These are phyloP conservation scores for Zelostemma sp. DNA, from an alignment of 1,140 invertebrate genomes.

Conservation along the genomic window DNA sequence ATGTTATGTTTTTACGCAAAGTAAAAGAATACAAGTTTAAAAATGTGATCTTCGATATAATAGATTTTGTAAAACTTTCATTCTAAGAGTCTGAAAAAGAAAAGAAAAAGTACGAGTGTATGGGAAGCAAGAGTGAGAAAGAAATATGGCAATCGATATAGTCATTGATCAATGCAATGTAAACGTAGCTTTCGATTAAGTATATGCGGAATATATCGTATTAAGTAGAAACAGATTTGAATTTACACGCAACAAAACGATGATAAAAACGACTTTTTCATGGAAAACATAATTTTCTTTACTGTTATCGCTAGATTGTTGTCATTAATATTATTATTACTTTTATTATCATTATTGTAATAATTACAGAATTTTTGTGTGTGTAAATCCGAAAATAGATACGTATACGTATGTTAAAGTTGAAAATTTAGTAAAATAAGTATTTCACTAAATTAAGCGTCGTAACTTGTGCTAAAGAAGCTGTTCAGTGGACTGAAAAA, in stretches of 20 bases:
- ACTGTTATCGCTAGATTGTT: too few species aligned
- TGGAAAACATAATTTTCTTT: background rate
- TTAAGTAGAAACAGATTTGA: background rate
- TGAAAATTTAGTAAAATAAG: slow-evolving; percentile 17
- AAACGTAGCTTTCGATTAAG: slow-evolving; percentile 44
- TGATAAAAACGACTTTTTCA: background rate
- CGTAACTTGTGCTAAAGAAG: background rate
- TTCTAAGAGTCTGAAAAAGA: background rate
- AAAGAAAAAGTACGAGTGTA: slow-evolving; percentile 14
- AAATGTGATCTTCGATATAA: background rate
- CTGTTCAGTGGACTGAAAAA: slow-evolving; percentile 35
- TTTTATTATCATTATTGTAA: too few species aligned
- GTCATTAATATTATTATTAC: too few species aligned
- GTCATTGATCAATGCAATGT: slow-evolving; percentile 51
- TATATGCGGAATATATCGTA: slow-evolving; percentile 26
- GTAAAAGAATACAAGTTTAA: too few species aligned
- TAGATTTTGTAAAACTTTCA: background rate
- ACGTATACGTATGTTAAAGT: slow-evolving; percentile 4
- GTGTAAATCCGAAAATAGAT: slow-evolving; percentile 12
- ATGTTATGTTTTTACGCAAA: too few species aligned
- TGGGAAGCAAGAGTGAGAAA: slow-evolving; percentile 36
- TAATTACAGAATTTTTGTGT: background rate
- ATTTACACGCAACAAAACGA: background rate
- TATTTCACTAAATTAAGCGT: slow-evolving; percentile 26
- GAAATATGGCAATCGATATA: slow-evolving; percentile 45